Conservation (phyloP, 1,140 invertebrate genomes). For the Asbolus verrucosus region DNA sequence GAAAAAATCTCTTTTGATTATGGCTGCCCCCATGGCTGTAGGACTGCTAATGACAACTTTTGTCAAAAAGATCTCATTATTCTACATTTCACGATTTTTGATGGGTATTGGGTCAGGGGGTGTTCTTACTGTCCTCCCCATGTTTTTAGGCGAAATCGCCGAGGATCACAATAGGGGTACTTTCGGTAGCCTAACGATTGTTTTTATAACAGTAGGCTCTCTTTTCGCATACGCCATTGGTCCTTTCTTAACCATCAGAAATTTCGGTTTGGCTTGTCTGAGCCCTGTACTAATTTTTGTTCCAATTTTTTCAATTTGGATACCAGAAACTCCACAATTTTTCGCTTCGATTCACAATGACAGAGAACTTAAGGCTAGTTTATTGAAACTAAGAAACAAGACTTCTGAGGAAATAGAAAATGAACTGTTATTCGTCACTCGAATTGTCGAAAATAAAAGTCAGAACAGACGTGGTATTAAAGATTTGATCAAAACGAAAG, state of each 20-base stretch:
- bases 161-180: constrained; percentile 74
- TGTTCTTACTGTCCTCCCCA: constrained; percentile 71
- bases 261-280: constrained; percentile 63
- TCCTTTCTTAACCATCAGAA: constrained; percentile 49
- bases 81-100: constrained; percentile 68
- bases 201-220: constrained; percentile 30
- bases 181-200: constrained; percentile 29
- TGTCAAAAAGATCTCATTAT: constrained; percentile 65
- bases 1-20: constrained; percentile 65
- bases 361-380: constrained; percentile 71
- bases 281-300: constrained; percentile 69
- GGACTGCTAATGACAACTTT: constrained; percentile 75
- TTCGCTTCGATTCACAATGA: constrained; percentile 70
- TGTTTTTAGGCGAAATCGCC: constrained; percentile 76
- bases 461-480: constrained; percentile 67
- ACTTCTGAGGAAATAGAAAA: constrained; percentile 66
- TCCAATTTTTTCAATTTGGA: constrained; percentile 63
- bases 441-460: constrained; percentile 59
- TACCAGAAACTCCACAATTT: constrained; percentile 82
- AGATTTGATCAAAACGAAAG: constrained; percentile 63
- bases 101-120: constrained; percentile 75
- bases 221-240: constrained; percentile 39
- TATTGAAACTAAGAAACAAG: constrained; percentile 72
- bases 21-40: constrained; percentile 70
- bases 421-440: constrained; percentile 58